Evolutionary conservation across 1,140 invertebrate genomes (phyloP).

Genomic region (Rhagoletis zephyria): DNA sequence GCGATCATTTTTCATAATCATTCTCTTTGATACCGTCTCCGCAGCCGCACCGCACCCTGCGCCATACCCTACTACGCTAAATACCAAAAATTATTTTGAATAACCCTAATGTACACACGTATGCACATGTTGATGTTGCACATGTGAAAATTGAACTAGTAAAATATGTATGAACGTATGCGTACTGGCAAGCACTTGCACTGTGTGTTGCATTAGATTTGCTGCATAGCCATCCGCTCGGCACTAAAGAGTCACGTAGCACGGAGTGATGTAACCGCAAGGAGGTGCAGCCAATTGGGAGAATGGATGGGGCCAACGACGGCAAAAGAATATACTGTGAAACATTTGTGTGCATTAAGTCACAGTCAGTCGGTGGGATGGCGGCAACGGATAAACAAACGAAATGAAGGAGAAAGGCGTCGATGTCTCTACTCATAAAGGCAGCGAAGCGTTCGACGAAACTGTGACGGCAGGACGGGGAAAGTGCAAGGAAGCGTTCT

Average conservation of each 20-base stretch:
- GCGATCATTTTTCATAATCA: too few species aligned
- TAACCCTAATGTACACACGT: not conserved
- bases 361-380: not conserved
- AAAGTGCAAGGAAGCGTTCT: not conserved
- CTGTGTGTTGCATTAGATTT: not conserved
- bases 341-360: not conserved
- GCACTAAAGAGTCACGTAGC: constrained; percentile 39
- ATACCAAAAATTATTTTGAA: too few species aligned
- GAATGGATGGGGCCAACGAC: not conserved
- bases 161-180: not conserved
- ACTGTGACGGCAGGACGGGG: not conserved
- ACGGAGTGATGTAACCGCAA: constrained; percentile 43
- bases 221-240: not conserved
- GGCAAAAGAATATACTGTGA: not conserved
- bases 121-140: not conserved
- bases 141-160: constrained; percentile 38
- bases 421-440: not conserved
- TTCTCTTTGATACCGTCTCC: too few species aligned
- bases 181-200: not conserved
- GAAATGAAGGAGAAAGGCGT: constrained; percentile 51
- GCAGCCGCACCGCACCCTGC: too few species aligned
- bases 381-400: constrained; percentile 29
- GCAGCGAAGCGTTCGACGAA: not conserved
- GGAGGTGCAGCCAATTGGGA: not conserved
- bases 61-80: too few species aligned